Conservation (phyloP, 2,113 vertebrate species). For the Eptesicus fuscus region DNA sequence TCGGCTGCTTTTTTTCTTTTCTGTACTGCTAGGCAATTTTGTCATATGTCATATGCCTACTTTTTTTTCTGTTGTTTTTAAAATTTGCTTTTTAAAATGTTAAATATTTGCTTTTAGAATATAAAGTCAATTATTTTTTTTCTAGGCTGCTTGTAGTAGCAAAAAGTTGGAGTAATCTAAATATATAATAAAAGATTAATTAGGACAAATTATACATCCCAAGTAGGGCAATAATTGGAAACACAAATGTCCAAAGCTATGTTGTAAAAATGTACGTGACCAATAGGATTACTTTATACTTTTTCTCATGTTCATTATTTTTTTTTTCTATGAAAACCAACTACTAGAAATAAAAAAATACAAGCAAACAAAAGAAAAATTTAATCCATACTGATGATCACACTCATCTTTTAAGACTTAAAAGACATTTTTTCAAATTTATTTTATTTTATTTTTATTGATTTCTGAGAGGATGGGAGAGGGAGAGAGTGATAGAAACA, state of each 20-base stretch:
- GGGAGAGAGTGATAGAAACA: no score
- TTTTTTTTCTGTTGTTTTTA: background rate
- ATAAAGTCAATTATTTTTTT: background rate
- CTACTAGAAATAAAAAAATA: background rate
- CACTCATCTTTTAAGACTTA: background rate
- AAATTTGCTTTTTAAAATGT: slow-evolving; percentile 3
- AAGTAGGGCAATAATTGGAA: background rate
- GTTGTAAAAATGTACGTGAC: background rate
- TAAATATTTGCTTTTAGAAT: slow-evolving; percentile 37
- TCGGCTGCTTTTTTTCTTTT: no score
- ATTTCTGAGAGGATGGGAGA: no score
- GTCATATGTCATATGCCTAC: background rate
- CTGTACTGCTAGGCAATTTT: background rate
- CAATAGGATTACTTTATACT: background rate
- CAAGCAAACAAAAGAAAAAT: background rate
- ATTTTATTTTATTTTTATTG: no score
- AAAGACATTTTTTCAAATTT: background rate
- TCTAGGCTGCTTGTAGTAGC: background rate
- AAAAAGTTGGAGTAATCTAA: slow-evolving; percentile 5
- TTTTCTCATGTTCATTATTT: background rate
- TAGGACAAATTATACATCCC: background rate
- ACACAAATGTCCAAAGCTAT: background rate
- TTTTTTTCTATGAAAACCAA: background rate
- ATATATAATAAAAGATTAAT: background rate
- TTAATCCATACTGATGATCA: background rate